Conservation (phyloP, 2,797 vertebrate genomes). For the Galagoides demidoff region DNA sequence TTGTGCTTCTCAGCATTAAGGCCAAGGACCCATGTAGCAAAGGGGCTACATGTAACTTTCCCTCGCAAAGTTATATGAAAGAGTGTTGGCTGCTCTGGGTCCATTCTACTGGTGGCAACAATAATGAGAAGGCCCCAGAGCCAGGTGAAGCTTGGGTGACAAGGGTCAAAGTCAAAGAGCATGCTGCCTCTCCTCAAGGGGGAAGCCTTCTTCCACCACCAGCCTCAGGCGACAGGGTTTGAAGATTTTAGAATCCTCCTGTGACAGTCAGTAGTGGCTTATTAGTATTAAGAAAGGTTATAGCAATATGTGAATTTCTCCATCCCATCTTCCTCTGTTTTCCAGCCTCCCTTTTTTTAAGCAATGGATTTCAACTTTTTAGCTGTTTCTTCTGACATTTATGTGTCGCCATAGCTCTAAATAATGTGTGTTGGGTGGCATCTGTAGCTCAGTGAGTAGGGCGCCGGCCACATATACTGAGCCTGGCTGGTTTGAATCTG, state of each 20-base stretch:
- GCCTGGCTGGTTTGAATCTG: too few species aligned
- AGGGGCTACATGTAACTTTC: neutral
- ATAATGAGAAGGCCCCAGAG: neutral
- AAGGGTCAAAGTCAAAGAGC: neutral
- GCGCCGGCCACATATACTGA: too few species aligned
- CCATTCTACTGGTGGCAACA: neutral
- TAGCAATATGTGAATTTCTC: neutral
- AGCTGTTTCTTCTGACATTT: neutral
- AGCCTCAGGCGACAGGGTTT: neutral
- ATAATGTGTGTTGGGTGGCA: neutral
- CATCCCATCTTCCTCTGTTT: neutral
- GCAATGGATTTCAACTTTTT: neutral
- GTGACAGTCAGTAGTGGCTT: neutral
- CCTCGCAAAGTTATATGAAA: neutral
- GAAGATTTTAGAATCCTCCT: neutral
- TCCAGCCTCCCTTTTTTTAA: neutral
- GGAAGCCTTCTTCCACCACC: neutral
- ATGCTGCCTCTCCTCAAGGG: neutral
- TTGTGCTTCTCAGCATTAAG: slow-evolving; percentile 8
- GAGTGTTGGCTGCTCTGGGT: neutral
- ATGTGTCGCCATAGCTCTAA: neutral
- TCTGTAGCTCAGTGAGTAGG: too few species aligned
- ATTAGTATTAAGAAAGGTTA: neutral
- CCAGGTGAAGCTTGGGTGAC: neutral
- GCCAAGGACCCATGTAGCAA: neutral